Evolutionary conservation across 1,140 invertebrate species (phyloP), one percentile per base, ranked within the genome.

Genomic region (Hydropsyche tenuis): DNA sequence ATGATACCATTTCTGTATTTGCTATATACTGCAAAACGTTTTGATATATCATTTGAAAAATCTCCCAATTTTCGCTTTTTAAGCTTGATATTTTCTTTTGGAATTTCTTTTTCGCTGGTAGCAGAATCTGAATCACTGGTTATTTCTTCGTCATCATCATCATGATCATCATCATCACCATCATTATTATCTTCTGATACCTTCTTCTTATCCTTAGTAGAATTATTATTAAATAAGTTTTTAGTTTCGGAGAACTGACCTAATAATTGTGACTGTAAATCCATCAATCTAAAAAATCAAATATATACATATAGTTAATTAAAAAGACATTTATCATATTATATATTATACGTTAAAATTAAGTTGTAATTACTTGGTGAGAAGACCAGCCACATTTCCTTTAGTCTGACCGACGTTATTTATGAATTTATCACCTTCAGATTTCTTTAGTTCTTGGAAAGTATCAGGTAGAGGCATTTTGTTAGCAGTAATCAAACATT

Each of bases 1-100:
- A 97, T 91, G 43, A 90, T 88, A 30, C 87, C 80, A 81, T 95
- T 91, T 84, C 94, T 89, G 77, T 91, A 95, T n/a, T 87, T 79
- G 74, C 82, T 84, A 74, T 94, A 94, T 1, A 84, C 82, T 78
- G 89, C 83, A 80, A 94, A 90, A 69, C 86, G 84, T 71, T 87
- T 85, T 16, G 85, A 79, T 16, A 96, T 81, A 66, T 89, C 81
- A 64, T 83, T 83, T 75, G 90, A 89, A 81, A 89, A 92, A 23
- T 92, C 88, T 48, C 82, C 81, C 16, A 88, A 77, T 83, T 90
- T 93, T 23, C 87, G 81, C 79, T 89, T 90, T 80, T 89, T 90
- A 45, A 81, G 85, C 63, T 81, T 80, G 48, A 82, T 80, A 79
- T 84, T 84, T 72, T 89, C 85, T 74, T 85, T 84, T 22, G 76